phyloP scores from a whole-genome alignment of 2,888 invertebrate species.

The Seladonia tumulorum region DNA sequence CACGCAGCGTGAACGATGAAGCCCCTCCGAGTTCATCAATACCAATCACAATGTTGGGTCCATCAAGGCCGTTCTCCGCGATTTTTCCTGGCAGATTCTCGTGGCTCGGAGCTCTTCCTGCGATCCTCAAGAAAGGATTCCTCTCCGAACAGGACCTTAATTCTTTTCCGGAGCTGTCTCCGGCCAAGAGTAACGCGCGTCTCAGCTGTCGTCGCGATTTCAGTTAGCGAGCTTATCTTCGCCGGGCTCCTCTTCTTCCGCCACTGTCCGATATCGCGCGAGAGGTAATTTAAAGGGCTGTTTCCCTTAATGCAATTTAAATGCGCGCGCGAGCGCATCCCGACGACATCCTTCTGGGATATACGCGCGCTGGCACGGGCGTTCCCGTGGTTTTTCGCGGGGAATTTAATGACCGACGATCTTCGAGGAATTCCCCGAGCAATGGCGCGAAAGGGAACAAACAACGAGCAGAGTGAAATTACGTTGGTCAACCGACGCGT shows the following conservation, averaged over 20 bases:
- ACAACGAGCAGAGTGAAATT: constrained; percentile 19
- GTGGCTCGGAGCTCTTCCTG: neutral
- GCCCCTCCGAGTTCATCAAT: neutral
- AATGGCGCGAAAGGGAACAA: neutral
- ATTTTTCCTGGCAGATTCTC: neutral
- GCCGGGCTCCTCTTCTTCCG: neutral
- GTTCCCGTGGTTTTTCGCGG: constrained; percentile 34
- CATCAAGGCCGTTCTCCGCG: neutral
- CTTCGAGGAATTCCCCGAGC: constrained; percentile 3
- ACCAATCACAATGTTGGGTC: neutral
- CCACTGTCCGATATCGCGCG: neutral
- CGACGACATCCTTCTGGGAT: neutral
- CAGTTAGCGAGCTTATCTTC: constrained; percentile 38
- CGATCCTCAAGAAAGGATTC: neutral
- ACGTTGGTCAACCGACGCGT: constrained; percentile 24
- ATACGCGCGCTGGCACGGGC: constrained; percentile 13
- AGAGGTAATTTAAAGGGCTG: constrained; percentile 37
- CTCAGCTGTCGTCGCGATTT: constrained; percentile 19
- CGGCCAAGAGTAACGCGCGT: neutral
- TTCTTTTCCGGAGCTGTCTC: constrained; percentile 1
- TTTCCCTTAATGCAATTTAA: constrained; percentile 58
- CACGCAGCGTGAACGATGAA: neutral
- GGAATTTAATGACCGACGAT: constrained; percentile 18
- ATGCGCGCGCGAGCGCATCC: constrained; percentile 32
- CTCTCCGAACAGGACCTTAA: neutral